Evolutionary conservation across 2,797 vertebrate species (phyloP).

Genomic region (Oryzias sinensis): DNA sequence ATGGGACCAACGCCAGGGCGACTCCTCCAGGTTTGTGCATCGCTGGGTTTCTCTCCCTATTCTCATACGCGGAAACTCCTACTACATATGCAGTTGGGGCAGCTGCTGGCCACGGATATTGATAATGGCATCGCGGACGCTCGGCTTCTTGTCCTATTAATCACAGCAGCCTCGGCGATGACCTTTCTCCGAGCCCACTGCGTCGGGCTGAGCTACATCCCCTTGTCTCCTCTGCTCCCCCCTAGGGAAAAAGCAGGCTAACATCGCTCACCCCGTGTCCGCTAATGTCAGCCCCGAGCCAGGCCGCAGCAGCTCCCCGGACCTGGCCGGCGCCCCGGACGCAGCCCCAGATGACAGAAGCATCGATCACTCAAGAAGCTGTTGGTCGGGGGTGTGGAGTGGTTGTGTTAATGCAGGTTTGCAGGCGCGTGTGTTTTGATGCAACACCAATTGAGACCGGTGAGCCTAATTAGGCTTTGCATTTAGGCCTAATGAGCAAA

Average conservation of each 20-base stretch:
- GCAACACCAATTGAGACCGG: slow-evolving; percentile 59
- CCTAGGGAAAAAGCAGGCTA: slow-evolving; percentile 58
- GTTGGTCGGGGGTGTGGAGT: slow-evolving; percentile 1
- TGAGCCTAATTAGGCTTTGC: slow-evolving; percentile 68
- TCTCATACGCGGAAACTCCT: slow-evolving; percentile 23
- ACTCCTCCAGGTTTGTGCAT: slow-evolving; percentile 31
- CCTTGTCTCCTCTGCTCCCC: slow-evolving; percentile 59
- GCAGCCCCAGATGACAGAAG: slow-evolving; percentile 70
- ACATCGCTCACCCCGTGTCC: slow-evolving; percentile 83
- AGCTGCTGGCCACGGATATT: slow-evolving; percentile 65
- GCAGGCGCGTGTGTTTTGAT: slow-evolving; percentile 38
- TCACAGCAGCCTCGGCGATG: slow-evolving; percentile 83
- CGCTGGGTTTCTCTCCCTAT: slow-evolving; percentile 1
- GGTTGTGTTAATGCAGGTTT: slow-evolving; percentile 9
- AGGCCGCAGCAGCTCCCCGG: slow-evolving; percentile 51
- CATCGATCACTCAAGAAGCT: slow-evolving; percentile 85
- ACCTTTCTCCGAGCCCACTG: slow-evolving; percentile 80
- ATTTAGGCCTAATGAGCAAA: slow-evolving; percentile 72
- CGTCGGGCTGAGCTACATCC: slow-evolving; percentile 63
- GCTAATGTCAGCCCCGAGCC: slow-evolving; percentile 77
- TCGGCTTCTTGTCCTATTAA: slow-evolving; percentile 86
- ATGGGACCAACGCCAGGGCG: slow-evolving; percentile 20
- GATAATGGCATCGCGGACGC: slow-evolving; percentile 74
- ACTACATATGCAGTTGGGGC: slow-evolving; percentile 51
- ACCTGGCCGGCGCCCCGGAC: slow-evolving; percentile 57